Evolutionary conservation across 2,113 vertebrate species (phyloP).

Genomic region (Rhinolophus ferrumequinum): DNA sequence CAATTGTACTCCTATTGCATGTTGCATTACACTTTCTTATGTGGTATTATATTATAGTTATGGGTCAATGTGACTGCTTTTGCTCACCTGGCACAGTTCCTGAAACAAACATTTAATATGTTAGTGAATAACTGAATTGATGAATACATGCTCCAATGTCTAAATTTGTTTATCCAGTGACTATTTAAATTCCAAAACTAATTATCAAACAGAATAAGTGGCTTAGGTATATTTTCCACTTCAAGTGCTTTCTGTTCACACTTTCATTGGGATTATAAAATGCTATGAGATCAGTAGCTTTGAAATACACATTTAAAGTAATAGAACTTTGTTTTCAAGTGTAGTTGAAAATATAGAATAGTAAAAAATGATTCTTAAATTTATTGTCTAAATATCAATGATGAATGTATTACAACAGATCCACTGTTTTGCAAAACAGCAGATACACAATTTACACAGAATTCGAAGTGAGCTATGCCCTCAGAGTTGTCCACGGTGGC

Average conservation of each 20-base stretch:
- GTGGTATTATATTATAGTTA: background rate
- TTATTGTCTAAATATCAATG: background rate
- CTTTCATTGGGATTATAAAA: background rate
- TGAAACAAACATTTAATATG: background rate
- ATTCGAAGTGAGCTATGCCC: background rate
- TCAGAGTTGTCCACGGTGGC: background rate
- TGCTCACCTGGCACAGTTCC: background rate
- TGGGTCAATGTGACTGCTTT: background rate
- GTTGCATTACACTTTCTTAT: background rate
- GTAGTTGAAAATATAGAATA: background rate
- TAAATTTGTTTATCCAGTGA: background rate
- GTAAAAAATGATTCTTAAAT: background rate
- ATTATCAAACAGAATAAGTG: background rate
- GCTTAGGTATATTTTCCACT: background rate
- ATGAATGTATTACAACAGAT: background rate
- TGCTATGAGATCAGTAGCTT: background rate
- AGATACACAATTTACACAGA: background rate
- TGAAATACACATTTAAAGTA: conserved; percentile 5
- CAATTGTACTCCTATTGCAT: background rate
- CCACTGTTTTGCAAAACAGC: background rate
- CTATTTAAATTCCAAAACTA: background rate
- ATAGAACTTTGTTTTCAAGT: background rate
- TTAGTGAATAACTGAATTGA: background rate
- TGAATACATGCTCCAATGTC: background rate
- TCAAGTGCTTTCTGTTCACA: background rate